Base-by-base conservation (phyloP, 1,140 invertebrate species). In the Stenopsyche tienmushanensis region DNA sequence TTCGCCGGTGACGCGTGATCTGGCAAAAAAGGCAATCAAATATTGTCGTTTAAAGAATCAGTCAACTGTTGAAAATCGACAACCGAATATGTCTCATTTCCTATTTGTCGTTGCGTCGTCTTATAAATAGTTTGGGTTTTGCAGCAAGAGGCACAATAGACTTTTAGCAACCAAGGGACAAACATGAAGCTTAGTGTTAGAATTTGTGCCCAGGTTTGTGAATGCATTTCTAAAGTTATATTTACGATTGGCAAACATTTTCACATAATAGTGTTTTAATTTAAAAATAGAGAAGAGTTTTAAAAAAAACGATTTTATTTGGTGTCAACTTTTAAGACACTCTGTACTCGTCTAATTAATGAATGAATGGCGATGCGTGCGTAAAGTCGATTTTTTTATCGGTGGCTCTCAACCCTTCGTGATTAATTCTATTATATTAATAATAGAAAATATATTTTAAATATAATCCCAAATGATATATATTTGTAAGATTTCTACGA, bases 61-160 rank as follows among this genome's bases (percentile, higher is more conserved):
- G 8, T 62, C 24, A 42, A 41, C 17, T 41, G 50, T 26, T 29
- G 23, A 25, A n/a, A 20, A 23, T 1, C 18, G 34, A 18, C n/a
- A n/a, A n/a, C n/a, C 20, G 47, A 41, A 41, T 15, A 5, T 15
- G 39, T 25, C 18, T 21, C 21, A 50, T 53, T 47, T 47, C 25
- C 26, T 21, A 1, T 26, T 63, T 63, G n/a, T 63, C 18, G 18
- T 23, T 25, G 45, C 39, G 59, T 59, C 44, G 57, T 54, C 59
- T 63, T 70, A 70, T 70, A 70, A 70, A 70, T 70, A 64, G 44
- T 66, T 64, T 23, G 62, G 23, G 25, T 59, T 24, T 47, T 24
- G 29, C 25, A 41, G 57, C 34, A 24, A 49, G 9, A 34, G 13
- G 23, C 50, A 69, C 60, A 62, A 66, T 64, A 50, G 60, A 42